phyloP scores from a whole-genome alignment of 2,888 invertebrate species.

The Phortica okadai region DNA sequence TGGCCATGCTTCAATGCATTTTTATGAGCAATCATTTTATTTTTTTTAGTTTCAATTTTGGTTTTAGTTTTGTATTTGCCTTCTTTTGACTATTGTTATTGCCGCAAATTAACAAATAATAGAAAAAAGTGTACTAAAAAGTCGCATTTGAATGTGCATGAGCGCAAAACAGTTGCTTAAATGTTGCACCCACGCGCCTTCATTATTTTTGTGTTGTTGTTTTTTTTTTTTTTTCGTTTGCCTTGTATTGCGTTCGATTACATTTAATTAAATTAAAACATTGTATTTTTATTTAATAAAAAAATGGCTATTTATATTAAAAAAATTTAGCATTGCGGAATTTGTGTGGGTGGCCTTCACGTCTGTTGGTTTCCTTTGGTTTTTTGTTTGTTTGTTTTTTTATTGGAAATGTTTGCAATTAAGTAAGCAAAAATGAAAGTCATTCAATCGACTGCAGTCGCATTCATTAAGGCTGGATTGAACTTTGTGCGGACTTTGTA shows the following conservation, averaged over 20 bases:
- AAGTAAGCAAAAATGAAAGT: too few species aligned
- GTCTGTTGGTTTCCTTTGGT: background rate
- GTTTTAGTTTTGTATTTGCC: background rate
- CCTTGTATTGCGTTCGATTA: background rate
- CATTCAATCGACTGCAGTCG: too few species aligned
- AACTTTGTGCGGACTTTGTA: too few species aligned
- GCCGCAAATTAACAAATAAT: background rate
- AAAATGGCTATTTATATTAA: background rate
- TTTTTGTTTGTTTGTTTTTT: too few species aligned
- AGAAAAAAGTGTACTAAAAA: background rate
- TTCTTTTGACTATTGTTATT: slow-evolving; percentile 8
- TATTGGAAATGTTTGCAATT: too few species aligned
- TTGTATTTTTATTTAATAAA: background rate
- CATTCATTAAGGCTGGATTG: too few species aligned
- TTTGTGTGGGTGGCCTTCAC: slow-evolving; percentile 28
- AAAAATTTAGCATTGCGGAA: slow-evolving; percentile 1
- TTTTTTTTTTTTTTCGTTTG: background rate
- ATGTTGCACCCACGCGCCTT: slow-evolving; percentile 26
- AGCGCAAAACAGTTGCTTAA: slow-evolving; percentile 4
- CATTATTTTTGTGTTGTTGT: background rate
- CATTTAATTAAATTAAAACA: slow-evolving; percentile 19
- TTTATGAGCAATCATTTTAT: too few species aligned
- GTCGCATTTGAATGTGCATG: slow-evolving; percentile 12
- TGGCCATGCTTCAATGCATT: slow-evolving; percentile 1
- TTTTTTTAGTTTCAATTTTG: background rate